A percentile compares a stretch with the other conserved stretches of the same genome.
Conservation (phyloP, 2,797 vertebrate species). For the Furcifer pardalis region DNA sequence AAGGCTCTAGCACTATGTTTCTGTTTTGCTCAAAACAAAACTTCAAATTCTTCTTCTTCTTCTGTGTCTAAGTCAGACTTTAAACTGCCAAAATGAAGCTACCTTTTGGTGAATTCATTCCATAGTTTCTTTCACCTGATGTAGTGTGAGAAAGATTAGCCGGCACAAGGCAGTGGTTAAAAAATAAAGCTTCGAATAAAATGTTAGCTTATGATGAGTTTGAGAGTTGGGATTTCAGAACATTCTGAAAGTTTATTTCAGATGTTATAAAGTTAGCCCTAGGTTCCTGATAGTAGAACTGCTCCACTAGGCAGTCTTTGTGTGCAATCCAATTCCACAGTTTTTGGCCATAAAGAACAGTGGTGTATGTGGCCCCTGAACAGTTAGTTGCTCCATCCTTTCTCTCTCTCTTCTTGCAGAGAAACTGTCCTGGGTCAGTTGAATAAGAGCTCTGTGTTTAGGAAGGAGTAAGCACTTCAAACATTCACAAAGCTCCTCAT, state of each 20-base stretch:
- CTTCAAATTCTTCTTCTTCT: too few species aligned
- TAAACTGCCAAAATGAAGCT: too few species aligned
- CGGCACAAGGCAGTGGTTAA: too few species aligned
- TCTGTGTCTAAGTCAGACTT: too few species aligned
- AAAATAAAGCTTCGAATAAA: slow-evolving; percentile 9
- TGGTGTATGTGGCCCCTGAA: slow-evolving; percentile 8
- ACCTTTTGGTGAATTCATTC: too few species aligned
- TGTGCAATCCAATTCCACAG: background rate
- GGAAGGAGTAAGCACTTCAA: background rate
- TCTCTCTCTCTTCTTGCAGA: background rate
- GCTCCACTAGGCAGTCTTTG: background rate
- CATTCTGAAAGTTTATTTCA: slow-evolving; percentile 1
- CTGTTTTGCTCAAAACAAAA: slow-evolving; percentile 1
- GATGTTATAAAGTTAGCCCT: background rate
- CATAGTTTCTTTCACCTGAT: too few species aligned
- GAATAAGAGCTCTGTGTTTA: background rate
- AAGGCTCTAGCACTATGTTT: background rate
- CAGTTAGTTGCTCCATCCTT: background rate
- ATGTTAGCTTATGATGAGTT: background rate
- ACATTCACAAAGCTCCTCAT: background rate
- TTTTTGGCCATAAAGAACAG: background rate
- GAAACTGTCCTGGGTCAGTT: background rate
- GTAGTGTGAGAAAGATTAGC: too few species aligned
- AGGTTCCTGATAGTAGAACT: background rate
- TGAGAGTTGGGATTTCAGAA: background rate